Base-by-base conservation (phyloP, 64 coral and sea anemone genomes). In the Stylophora pistillata region DNA sequence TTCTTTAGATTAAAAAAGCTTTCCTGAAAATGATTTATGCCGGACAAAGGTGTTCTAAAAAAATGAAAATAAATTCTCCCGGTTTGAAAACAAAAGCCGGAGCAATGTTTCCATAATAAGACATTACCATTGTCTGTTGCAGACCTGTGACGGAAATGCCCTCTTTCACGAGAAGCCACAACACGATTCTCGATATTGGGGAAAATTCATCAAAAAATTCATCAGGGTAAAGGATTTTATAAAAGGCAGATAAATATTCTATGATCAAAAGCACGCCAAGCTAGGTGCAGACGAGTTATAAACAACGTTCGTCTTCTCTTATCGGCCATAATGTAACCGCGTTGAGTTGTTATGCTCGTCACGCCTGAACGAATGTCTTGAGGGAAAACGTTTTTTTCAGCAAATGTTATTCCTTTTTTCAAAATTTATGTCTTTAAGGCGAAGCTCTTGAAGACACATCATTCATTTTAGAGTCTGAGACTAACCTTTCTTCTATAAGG, bases 291-390 rank as follows among this genome's bases (percentile, higher is more conserved):
- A 68, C 17, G 13, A 15, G 2, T 60, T 60, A 2, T 15, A 7
- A 15, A 60, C 58, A 13, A 25, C 64, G 21, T 10, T 12, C 10
- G 64, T 5, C 64, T 68, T 68, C 5, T 33, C 16, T n/a, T 9
- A 18, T 41, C 31, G 28, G 30, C 58, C 55, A 79, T 60, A 64
- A 34, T 60, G 17, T 60, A 12, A 60, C 13, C 58, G 13, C 2
- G 58, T 47, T 7, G 17, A 68, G 64, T 68, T 82, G 60, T 84
- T 82, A 37, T 20, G 62, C 34, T 27, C 80, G 80, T 84, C 80
- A 84, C 32, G 80, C 63, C 80, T 84, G 61, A 21, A 20, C 9
- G 34, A 55, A 37, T 33, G 18, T 70, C 33, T 17, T 47, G 10
- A 23, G 37, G 17, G 2, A 34, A 84, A 13, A 54, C 23, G 25